Percentiles rank a stretch among this genome's conserved stretches.
Conservation (phyloP, 1,140 invertebrate genomes). For the Trachymyrmex septentrionalis region DNA sequence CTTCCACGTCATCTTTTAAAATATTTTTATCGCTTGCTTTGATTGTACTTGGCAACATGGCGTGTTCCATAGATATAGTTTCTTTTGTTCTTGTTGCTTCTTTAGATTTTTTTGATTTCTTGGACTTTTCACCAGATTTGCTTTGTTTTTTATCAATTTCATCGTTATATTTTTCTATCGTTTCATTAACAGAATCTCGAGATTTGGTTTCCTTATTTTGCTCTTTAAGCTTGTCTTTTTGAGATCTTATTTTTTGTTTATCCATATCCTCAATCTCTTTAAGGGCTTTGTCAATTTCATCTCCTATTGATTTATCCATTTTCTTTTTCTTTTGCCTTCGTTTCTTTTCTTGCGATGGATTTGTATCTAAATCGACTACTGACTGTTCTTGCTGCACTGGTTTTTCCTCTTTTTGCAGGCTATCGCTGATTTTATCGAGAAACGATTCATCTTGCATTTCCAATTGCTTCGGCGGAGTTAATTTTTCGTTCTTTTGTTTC, state of each 20-base stretch:
- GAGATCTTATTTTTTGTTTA: slow-evolving; percentile 80
- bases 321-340: slow-evolving; percentile 86
- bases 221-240: slow-evolving; percentile 74
- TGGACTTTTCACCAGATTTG: slow-evolving; percentile 27
- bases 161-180: slow-evolving; percentile 36
- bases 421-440: not conserved
- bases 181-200: slow-evolving; percentile 18
- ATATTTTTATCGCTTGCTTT: slow-evolving; percentile 68
- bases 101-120: slow-evolving; percentile 46
- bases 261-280: slow-evolving; percentile 87
- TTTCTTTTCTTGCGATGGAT: slow-evolving; percentile 79
- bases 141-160: slow-evolving; percentile 46
- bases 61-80: not conserved
- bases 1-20: slow-evolving; percentile 48
- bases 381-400: slow-evolving; percentile 26
- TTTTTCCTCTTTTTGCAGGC: slow-evolving; percentile 10
- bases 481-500: slow-evolving; percentile 43
- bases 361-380: not conserved
- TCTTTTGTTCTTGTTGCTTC: slow-evolving; percentile 26
- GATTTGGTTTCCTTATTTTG: slow-evolving; percentile 63
- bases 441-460: slow-evolving; percentile 15
- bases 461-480: slow-evolving; percentile 24
- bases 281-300: slow-evolving; percentile 89
- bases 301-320: slow-evolving; percentile 82
- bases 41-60: not conserved